phyloP scores from a whole-genome alignment of 2,113 vertebrate genomes.

The Plectropomus leopardus region DNA sequence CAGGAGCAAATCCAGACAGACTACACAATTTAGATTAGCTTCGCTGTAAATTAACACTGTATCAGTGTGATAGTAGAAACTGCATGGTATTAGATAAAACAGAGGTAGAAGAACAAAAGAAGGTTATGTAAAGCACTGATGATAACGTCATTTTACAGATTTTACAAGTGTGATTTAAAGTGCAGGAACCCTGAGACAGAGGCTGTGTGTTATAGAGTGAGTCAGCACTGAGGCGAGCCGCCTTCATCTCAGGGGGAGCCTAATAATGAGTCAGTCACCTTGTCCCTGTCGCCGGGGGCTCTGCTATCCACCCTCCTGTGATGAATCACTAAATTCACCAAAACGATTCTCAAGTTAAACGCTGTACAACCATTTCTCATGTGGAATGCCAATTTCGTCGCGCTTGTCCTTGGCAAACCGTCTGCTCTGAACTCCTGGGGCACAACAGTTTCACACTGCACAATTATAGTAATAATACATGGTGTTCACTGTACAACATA shows the following conservation, averaged over 20 bases:
- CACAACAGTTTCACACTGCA: conserved; percentile 18
- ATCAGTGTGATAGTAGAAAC: conserved; percentile 70
- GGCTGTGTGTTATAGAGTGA: conserved; percentile 48
- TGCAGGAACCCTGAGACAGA: conserved; percentile 43
- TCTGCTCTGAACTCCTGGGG: conserved; percentile 20
- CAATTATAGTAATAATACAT: conserved; percentile 55
- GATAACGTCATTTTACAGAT: conserved; percentile 36
- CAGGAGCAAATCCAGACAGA: conserved; percentile 1
- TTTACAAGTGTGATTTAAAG: conserved; percentile 35
- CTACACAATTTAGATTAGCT: conserved; percentile 49
- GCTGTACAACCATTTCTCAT: conserved; percentile 14
- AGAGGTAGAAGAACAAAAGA: conserved; percentile 63
- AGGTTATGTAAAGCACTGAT: conserved; percentile 64
- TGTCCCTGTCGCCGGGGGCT: conserved; percentile 28
- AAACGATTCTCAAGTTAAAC: conserved; percentile 30
- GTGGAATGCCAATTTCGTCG: conserved; percentile 42
- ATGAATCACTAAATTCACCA: conserved; percentile 42
- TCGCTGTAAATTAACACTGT: conserved; percentile 72
- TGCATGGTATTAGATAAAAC: conserved; percentile 63
- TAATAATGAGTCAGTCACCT: conserved; percentile 56
- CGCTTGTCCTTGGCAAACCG: conserved; percentile 29
- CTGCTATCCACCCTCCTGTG: conserved; percentile 28
- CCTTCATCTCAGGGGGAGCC: conserved; percentile 49
- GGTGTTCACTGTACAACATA: conserved; percentile 52
- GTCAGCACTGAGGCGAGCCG: conserved; percentile 59